Percentiles rank a stretch among this genome's conserved stretches.
These are phyloP conservation scores for Meiosimyza decipiens DNA, from an alignment of 2,888 invertebrate species.

Conservation along the genomic window DNA sequence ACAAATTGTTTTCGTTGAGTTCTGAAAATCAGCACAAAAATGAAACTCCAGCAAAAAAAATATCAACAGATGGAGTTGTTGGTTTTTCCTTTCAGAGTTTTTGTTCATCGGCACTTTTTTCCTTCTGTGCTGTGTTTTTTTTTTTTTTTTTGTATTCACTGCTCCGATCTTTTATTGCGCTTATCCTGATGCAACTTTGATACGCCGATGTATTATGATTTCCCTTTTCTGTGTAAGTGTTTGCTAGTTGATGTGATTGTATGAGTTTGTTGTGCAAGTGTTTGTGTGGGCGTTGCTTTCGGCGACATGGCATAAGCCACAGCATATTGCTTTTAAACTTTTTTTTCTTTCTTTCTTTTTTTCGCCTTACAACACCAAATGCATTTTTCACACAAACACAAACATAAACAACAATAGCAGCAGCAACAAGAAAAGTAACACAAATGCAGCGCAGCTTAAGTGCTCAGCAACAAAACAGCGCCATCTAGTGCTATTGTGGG, in stretches of 20 bases:
- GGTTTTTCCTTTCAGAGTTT: background rate
- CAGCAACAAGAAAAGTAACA: background rate
- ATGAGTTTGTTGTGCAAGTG: background rate
- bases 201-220: too few species aligned
- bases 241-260: background rate
- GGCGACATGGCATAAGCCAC: constrained; percentile 17
- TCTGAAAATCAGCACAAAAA: background rate
- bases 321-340: constrained; percentile 27
- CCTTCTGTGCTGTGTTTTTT: background rate
- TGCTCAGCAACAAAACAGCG: background rate
- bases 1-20: background rate
- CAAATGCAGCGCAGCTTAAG: constrained; percentile 7
- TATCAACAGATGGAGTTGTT: too few species aligned
- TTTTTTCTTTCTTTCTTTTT: background rate
- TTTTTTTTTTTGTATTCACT: background rate
- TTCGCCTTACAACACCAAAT: background rate
- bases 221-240: background rate
- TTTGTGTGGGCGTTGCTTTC: constrained; percentile 4
- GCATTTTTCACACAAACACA: background rate
- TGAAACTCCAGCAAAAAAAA: too few species aligned
- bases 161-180: constrained; percentile 12
- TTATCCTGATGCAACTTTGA: background rate
- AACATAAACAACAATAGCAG: background rate
- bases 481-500: background rate
- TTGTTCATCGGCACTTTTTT: background rate